A percentile compares a stretch with the other conserved stretches of the same genome.
These are phyloP conservation scores for Coptotermes formosanus DNA, from an alignment of 1,140 invertebrate species.

Conservation along the genomic window DNA sequence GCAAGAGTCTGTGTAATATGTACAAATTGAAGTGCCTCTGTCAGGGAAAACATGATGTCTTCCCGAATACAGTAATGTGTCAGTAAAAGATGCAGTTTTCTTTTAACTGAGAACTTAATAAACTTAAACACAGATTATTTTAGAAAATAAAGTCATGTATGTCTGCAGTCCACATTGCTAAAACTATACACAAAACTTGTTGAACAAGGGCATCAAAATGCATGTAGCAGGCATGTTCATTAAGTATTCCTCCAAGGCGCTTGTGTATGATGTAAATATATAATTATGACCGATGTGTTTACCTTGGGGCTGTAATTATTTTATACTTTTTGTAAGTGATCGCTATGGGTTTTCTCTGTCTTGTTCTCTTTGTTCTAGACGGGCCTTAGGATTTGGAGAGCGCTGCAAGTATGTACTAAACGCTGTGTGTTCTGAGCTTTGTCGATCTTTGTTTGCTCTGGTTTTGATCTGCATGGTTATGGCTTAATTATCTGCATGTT, in stretches of 20 bases:
- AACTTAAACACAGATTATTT: too few species aligned
- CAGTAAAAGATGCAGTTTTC: too few species aligned
- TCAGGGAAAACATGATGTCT: too few species aligned
- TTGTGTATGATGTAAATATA: background rate
- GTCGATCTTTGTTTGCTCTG: background rate
- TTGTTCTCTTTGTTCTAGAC: constrained; percentile 33
- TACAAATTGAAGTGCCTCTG: too few species aligned
- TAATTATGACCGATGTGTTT: background rate
- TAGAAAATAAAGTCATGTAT: too few species aligned
- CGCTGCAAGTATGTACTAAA: constrained; percentile 31
- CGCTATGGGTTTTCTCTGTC: background rate
- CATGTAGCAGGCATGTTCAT: background rate
- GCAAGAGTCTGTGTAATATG: too few species aligned
- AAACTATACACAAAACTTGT: background rate
- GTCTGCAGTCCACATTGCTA: background rate
- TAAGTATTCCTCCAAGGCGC: background rate
- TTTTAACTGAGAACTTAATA: too few species aligned
- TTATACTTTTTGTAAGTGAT: background rate
- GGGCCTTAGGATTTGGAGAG: constrained; percentile 34
- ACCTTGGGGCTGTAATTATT: background rate
- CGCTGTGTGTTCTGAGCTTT: background rate
- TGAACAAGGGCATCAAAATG: background rate
- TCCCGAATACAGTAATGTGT: too few species aligned
- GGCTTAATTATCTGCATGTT: background rate
- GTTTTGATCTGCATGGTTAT: background rate